A percentile compares a stretch with the other conserved stretches of the same genome.
phyloP scores from a whole-genome alignment of 2,797 vertebrate genomes.

The Sebastes alutus region DNA sequence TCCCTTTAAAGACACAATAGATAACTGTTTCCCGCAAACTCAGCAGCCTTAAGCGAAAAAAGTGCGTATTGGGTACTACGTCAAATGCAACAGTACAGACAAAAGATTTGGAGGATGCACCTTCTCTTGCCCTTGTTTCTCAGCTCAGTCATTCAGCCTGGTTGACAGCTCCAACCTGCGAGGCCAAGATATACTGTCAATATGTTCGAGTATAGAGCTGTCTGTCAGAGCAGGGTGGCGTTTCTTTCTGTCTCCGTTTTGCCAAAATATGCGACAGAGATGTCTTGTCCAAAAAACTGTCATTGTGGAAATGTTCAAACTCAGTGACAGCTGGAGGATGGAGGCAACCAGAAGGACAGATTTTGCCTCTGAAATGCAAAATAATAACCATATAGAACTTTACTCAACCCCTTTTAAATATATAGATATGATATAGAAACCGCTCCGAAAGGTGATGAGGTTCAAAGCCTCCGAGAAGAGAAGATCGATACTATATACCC shows the following conservation, averaged over 20 bases:
- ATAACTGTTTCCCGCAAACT: constrained; percentile 4
- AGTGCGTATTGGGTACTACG: background rate
- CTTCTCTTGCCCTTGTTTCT: background rate
- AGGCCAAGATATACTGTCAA: constrained; percentile 20
- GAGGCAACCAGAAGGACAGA: background rate
- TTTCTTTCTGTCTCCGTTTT: constrained; percentile 1
- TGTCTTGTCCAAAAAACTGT: constrained; percentile 23
- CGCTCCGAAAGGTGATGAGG: background rate
- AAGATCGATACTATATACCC: background rate
- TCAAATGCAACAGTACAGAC: constrained; percentile 5
- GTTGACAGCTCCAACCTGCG: constrained; percentile 25
- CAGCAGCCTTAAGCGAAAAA: constrained; percentile 5
- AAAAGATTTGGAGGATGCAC: background rate
- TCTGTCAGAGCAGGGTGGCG: background rate
- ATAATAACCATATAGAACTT: background rate
- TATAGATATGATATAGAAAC: background rate
- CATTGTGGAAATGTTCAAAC: constrained; percentile 13
- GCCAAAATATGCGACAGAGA: constrained; percentile 20
- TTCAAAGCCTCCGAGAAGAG: background rate
- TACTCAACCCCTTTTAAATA: background rate
- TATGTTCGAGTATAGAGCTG: constrained; percentile 29
- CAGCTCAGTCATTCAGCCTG: constrained; percentile 17
- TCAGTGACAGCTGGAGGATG: constrained; percentile 13
- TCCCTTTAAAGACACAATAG: background rate
- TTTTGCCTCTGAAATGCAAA: background rate